Base-by-base conservation (phyloP, 2,113 vertebrate genomes). In the Blennius ocellaris region DNA sequence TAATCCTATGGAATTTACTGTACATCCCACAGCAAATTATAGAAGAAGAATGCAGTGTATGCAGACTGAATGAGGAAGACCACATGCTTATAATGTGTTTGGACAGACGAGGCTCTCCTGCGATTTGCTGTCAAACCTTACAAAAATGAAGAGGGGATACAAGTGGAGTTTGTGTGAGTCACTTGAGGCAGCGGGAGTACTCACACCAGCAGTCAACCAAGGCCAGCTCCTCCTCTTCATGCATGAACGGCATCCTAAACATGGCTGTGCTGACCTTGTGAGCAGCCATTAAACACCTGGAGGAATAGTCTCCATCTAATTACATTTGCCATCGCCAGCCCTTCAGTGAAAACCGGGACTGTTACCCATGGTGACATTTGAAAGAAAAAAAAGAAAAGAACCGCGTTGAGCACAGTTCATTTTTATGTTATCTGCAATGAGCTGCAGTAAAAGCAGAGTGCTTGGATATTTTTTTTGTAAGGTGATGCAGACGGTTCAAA, bases 271-370 rank as follows among this genome's bases (percentile, higher is more conserved):
- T 90, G 89, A 93, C 93, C 92, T 93, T 94, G 93, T 38, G 64
- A 87, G 85, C 79, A 81, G 86, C 86, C 74, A 85, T 92, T 92
- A 89, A 94, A 92, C 90, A 94, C 90, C 93, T 93, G 90, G 90
- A 88, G 91, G 88, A 90, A 89, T 92, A 91, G 70, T 84, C 49
- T 71, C 77, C 41, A 65, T 91, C 87, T 92, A 94, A 93, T 94
- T 93, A 91, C 91, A 92, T 87, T 83, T 87, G 80, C 82, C 78
- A 77, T 73, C 86, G 58, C 69, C 81, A 80, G 83, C 81, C 77
- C 78, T 83, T 88, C 63, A 79, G 73, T 76, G 53, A 82, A 88
- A 82, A 80, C 51, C 60, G 65, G 62, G 58, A 68, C 80, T 67
- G 57, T 49, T 84, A 77, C 67, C 81, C 50, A 64, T 12, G 56